These are phyloP conservation scores for Rhaphigaster nebulosa DNA, from an alignment of 2,888 invertebrate species.

Conservation along the genomic window DNA sequence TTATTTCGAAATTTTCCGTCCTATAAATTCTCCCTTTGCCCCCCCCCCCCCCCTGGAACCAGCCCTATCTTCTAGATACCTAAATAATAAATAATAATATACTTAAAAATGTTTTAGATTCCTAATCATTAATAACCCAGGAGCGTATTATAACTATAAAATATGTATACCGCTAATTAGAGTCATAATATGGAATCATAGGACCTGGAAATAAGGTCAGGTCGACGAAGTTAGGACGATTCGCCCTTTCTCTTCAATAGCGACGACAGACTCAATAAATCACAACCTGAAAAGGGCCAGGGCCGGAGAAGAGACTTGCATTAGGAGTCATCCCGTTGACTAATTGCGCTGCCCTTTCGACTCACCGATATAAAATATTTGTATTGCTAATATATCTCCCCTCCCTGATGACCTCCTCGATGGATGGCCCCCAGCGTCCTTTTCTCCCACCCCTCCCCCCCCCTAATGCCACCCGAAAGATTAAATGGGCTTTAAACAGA, in stretches of 20 bases:
- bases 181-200: too few species aligned
- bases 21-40: too few species aligned
- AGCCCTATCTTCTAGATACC: too few species aligned
- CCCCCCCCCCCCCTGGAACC: too few species aligned
- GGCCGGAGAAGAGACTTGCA: background rate
- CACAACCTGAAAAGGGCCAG: background rate
- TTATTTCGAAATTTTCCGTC: too few species aligned
- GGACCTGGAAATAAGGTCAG: background rate
- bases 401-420: background rate
- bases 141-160: too few species aligned
- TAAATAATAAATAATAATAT: too few species aligned
- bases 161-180: too few species aligned
- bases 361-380: slow-evolving; percentile 13
- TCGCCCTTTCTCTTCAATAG: background rate
- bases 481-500: slow-evolving; percentile 40
- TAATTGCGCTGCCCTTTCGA: background rate
- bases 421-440: background rate
- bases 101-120: too few species aligned
- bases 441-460: too few species aligned
- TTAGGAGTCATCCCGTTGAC: slow-evolving; percentile 15
- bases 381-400: background rate
- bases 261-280: background rate
- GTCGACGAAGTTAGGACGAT: background rate
- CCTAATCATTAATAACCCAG: too few species aligned
- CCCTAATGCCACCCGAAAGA: background rate